A percentile compares a stretch with the other conserved stretches of the same genome.
Conservation (phyloP, 2,113 vertebrate species). For the Pleuronectes platessa region DNA sequence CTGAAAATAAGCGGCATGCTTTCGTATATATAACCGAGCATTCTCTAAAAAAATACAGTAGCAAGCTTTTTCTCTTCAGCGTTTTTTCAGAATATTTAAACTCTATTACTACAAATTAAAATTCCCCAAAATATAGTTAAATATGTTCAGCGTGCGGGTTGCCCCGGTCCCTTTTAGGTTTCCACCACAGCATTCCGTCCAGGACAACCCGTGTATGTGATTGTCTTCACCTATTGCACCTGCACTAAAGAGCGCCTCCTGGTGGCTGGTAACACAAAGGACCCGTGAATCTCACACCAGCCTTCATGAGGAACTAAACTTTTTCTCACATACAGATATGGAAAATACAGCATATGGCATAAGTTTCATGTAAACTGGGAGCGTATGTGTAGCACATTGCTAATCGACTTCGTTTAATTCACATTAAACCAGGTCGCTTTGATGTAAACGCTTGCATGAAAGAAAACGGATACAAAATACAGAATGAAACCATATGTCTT, state of each 20-base stretch:
- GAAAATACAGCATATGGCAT: slow-evolving; percentile 63
- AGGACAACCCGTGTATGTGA: slow-evolving; percentile 70
- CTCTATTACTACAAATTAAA: slow-evolving; percentile 63
- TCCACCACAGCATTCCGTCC: slow-evolving; percentile 29
- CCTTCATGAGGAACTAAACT: slow-evolving; percentile 20
- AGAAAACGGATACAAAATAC: slow-evolving; percentile 22
- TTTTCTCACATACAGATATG: slow-evolving; percentile 61
- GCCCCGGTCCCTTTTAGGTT: slow-evolving; percentile 51
- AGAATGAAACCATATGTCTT: slow-evolving; percentile 57
- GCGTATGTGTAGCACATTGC: slow-evolving; percentile 24
- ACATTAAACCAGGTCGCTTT: slow-evolving; percentile 14
- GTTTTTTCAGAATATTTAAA: slow-evolving; percentile 36
- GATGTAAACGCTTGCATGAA: slow-evolving; percentile 63
- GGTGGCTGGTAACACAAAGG: slow-evolving; percentile 39
- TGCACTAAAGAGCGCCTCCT: slow-evolving; percentile 37
- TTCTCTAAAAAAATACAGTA: slow-evolving; percentile 80
- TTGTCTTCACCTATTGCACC: slow-evolving; percentile 76
- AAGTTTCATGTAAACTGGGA: slow-evolving; percentile 62
- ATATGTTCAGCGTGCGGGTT: slow-evolving; percentile 62
- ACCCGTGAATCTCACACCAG: slow-evolving; percentile 33
- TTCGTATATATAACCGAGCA: slow-evolving; percentile 50
- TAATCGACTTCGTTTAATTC: slow-evolving; percentile 40
- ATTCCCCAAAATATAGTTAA: slow-evolving; percentile 44
- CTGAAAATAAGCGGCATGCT: slow-evolving; percentile 55
- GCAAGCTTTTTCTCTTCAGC: slow-evolving; percentile 63